Percentiles rank a stretch among this genome's conserved stretches.
These are phyloP conservation scores for Spermophilus dauricus DNA, from an alignment of 2,113 vertebrate species.

Conservation along the genomic window DNA sequence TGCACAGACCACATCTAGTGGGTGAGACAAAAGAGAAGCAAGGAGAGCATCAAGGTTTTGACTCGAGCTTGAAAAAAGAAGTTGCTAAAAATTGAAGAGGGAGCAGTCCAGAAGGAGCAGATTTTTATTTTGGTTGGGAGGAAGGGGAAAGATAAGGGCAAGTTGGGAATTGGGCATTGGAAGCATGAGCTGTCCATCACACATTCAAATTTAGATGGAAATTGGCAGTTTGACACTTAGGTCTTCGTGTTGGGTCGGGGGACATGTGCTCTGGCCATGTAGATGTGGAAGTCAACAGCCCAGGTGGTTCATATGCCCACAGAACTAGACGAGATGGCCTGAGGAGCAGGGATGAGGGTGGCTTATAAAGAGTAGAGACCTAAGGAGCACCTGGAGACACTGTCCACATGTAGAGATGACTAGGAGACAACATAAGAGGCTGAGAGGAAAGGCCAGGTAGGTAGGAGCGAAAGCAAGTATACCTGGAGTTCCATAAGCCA, in stretches of 20 bases:
- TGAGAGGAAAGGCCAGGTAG: background rate
- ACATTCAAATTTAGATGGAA: background rate
- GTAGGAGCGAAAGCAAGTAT: background rate
- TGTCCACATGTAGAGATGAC: background rate
- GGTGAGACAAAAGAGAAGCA: conserved; percentile 25
- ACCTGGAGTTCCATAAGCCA: background rate
- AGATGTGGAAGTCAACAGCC: background rate
- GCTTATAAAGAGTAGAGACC: background rate
- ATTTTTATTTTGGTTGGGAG: background rate
- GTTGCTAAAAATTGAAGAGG: background rate
- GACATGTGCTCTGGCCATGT: background rate
- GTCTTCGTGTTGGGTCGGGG: background rate
- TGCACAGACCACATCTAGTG: background rate
- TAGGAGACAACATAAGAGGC: background rate
- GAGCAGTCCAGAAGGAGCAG: background rate
- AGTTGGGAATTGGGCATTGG: background rate
- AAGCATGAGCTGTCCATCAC: background rate
- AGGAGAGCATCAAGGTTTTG: background rate
- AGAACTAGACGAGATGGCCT: background rate
- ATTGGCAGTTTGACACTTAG: background rate
- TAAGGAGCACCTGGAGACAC: background rate
- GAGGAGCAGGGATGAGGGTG: too few relatives aligned
- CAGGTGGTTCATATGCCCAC: background rate
- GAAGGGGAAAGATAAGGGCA: background rate
- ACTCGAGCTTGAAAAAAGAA: background rate